Base-by-base conservation (phyloP, 2,888 invertebrate species). In the Leucophenga maculata region DNA sequence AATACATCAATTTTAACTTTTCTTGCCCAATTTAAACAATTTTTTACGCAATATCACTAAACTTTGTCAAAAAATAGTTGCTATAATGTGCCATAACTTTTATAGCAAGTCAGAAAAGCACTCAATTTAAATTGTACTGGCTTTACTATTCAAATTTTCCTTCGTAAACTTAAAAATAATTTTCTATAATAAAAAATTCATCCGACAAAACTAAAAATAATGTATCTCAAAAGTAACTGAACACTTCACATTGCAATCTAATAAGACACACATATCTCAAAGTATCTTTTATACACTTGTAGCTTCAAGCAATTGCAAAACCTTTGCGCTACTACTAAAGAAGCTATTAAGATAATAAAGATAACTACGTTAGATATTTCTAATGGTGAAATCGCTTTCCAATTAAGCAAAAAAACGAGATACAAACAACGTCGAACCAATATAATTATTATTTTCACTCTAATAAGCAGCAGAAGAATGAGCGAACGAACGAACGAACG, bases 391-490 rank as follows among this genome's bases (percentile, higher is more conserved):
- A 81, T 73, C 69, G 70, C 72, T 71, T 72, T 72, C 78, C 75
- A 80, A 78, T 82, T 78, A 78, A 82, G 77, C 75, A 77, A 60
- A 71, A 66, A 79, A 60, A 60, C 13, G 46, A n/a, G n/a, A n/a
- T n/a, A n/a, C n/a, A n/a, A 44, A 50, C 22, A 44, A 32, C 48
- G 68, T 64, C 39, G n/a, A 64, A 18, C 44, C 44, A 46, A 46
- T 64, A 64, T 16, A n/a, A 48, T 26, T 16, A 20, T 64, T n/a
- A 18, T 39, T 39, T 39, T 39, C 39, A 46, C 46, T 46, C 13
- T 11, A 22, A 64, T 22, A 48, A 48, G 22, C 26, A 65, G 18
- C 62, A 65, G 69, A 50, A 65, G 54, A 69, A 66, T 44, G 60
- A 73, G n/a, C 60, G 44, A 67, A 69, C 18, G 69, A 64, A 72